Base-by-base conservation (phyloP, 2,113 vertebrate species). In the Zeus faber region DNA sequence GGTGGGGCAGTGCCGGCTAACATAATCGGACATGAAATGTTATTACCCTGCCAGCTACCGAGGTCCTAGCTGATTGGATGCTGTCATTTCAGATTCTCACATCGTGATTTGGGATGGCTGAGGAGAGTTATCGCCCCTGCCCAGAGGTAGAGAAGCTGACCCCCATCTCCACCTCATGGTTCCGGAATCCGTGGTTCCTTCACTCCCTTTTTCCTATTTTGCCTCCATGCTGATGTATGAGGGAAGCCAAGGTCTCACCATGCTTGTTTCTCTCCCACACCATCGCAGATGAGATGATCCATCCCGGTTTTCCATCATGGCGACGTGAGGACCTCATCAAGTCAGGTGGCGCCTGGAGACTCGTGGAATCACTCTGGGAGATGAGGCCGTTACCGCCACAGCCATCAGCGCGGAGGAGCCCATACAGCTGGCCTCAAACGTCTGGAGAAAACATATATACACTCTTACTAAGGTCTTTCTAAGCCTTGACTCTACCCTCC, bases 1-100 rank as follows among this genome's bases (percentile, higher is more conserved):
- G 25, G 55, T 45, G 63, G 40, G 51, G 70, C 20, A 53, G 37
- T 52, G 18, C 73, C 62, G 62, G 53, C 79, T 72, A 70, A 78
- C 64, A 10, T 83, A 81, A 84, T 79, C 79, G 62, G 79, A 90
- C 84, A 85, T 76, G 79, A 83, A 83, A 86, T 80, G 76, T 74
- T 84, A 81, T 83, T 85, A 85, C 77, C 81, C 80, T 56, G 59
- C 41, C 37, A 82, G 81, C 71, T 75, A 70, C 69, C 33, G 47
- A 72, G 53, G 75, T 66, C 70, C 53, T 74, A 81, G 75, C 73
- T 83, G 82, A 87, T 82, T 77, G 77, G 62, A 31, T 70, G 59
- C 67, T 80, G 82, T 82, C 83, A 77, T 83, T 76, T 76, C 64
- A 51, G 54, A 82, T 85, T 76, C 54, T 78, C 72, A 75, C 84